Base-by-base conservation (phyloP, 2,888 invertebrate genomes). In the Macrophya annulata region DNA sequence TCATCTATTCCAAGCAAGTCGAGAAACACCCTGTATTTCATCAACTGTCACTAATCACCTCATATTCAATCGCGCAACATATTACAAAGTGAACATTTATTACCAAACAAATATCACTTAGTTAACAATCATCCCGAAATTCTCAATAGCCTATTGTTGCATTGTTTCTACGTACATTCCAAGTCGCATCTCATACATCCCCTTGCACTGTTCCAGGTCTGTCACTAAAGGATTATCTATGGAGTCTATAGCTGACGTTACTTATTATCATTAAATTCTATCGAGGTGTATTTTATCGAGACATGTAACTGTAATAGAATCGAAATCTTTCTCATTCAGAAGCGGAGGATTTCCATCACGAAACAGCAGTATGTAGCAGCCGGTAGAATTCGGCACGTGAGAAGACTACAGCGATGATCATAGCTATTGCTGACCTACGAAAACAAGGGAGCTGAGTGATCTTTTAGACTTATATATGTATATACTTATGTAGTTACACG, bases 321-420 rank as follows among this genome's bases (percentile, higher is more conserved):
- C 74, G 45, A 43, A n/a, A 43, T 74, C 25, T 74, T 45, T 12
- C n/a, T 8, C 45, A 45, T 25, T 43, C 10, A 45, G 17, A 43
- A 10, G 21, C 21, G 15, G n/a, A 51, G 51, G 21, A 45, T 74
- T 74, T 21, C 9, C 74, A 45, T 43, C 10, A 37, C 15, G 9
- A 10, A 45, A 74, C 9, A 2, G 10, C 21, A 45, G 40, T 43
- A 21, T 12, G 43, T 25, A 72, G 43, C 72, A 72, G n/a, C 45
- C 40, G 65, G 31, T 65, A 10, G 15, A 12, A 65, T 9, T 21
- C 10, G 72, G 8, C 21, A 74, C 45, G 45, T 74, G 74, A 74
- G 74, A 43, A 74, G 25, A 74, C 45, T 74, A 74, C 74, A 25
- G 45, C 45, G 15, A 74, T n/a, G 15, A 74, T n/a, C 15, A n/a